phyloP scores from a whole-genome alignment of 2,797 vertebrate genomes.

The Rhinatrema bivittatum region DNA sequence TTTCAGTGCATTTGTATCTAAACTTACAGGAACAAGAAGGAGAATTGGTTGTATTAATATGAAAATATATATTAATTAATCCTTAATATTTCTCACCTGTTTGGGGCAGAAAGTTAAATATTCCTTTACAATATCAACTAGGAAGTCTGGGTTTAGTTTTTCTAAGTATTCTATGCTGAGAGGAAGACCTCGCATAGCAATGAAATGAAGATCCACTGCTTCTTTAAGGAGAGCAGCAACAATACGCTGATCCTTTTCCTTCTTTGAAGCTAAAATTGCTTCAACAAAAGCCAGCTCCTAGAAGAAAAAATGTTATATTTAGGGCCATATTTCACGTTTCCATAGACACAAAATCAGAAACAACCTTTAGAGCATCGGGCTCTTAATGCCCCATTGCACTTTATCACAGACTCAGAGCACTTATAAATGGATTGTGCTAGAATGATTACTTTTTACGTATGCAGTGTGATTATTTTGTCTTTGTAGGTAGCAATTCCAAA shows the following conservation, averaged over 20 bases:
- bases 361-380: too few species aligned
- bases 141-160: conserved; percentile 53
- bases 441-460: too few species aligned
- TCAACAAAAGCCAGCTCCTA: conserved; percentile 57
- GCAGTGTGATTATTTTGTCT: too few species aligned
- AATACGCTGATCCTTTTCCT: conserved; percentile 28
- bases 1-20: too few species aligned
- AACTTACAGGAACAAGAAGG: background rate
- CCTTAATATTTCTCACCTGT: conserved; percentile 31
- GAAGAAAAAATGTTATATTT: background rate
- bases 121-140: conserved; percentile 51
- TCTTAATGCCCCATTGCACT: too few species aligned
- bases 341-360: too few species aligned
- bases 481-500: too few species aligned
- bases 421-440: too few species aligned
- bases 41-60: background rate
- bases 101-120: conserved; percentile 50
- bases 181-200: conserved; percentile 38
- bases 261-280: conserved; percentile 43
- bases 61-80: background rate
- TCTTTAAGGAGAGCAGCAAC: conserved; percentile 39
- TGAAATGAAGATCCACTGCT: conserved; percentile 49
- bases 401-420: too few species aligned
- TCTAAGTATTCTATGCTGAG: conserved; percentile 55
- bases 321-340: too few species aligned